phyloP scores from a whole-genome alignment of 2,113 vertebrate species.

The Laterallus jamaicensis region DNA sequence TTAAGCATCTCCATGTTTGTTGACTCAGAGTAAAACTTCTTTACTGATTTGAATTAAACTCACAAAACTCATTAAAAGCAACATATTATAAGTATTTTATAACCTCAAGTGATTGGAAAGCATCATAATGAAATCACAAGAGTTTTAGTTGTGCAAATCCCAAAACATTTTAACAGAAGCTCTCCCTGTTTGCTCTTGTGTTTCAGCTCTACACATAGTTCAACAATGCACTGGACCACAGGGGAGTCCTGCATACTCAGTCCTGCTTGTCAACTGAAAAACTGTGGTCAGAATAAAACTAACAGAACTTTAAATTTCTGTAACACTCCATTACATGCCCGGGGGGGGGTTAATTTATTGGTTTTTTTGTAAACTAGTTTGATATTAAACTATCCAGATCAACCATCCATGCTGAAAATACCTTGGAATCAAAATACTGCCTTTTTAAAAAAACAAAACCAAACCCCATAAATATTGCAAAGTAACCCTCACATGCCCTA shows the following conservation, averaged over 20 bases:
- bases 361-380: neutral
- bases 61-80: slow-evolving; percentile 5
- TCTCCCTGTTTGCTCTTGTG: neutral
- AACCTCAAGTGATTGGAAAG: neutral
- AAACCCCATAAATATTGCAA: neutral
- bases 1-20: neutral
- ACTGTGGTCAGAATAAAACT: neutral
- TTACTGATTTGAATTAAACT: neutral
- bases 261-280: neutral
- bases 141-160: neutral
- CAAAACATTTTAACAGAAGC: neutral
- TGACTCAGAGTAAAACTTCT: neutral
- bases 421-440: neutral
- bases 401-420: neutral
- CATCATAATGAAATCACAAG: neutral
- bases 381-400: neutral
- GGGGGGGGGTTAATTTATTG: neutral
- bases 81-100: neutral
- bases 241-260: neutral
- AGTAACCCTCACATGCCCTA: neutral
- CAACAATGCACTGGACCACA: neutral
- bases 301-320: neutral
- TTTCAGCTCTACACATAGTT: neutral
- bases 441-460: too few species aligned
- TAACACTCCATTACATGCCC: neutral